Percentiles rank a stretch among this genome's conserved stretches.
Conservation (phyloP, 2,113 vertebrate genomes). For the Eretmochelys imbricata region DNA sequence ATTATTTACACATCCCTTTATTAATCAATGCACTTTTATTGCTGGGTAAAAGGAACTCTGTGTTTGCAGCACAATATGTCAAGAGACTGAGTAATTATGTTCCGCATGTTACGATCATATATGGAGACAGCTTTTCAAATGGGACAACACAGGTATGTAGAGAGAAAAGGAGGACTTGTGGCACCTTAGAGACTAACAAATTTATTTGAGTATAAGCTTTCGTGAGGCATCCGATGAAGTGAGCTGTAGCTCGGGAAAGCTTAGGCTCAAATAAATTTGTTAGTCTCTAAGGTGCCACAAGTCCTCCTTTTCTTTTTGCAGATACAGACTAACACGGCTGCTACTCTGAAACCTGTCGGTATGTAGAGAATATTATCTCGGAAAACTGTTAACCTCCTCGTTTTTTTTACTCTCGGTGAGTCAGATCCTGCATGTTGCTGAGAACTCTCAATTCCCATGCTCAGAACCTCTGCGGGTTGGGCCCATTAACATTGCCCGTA, state of each 20-base stretch:
- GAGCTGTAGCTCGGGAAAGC: too few relatives aligned
- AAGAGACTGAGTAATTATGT: neutral
- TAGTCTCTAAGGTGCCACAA: too few relatives aligned
- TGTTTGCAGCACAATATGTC: neutral
- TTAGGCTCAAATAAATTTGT: too few relatives aligned
- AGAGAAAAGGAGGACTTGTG: too few relatives aligned
- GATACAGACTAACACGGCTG: too few relatives aligned
- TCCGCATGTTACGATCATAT: neutral
- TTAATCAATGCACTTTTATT: neutral
- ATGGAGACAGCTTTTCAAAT: neutral
- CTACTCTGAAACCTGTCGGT: neutral
- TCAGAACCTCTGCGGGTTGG: fast-evolving
- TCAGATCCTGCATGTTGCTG: too few relatives aligned
- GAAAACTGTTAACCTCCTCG: neutral
- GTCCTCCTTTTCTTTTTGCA: too few relatives aligned
- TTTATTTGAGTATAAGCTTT: too few relatives aligned
- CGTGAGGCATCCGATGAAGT: too few relatives aligned
- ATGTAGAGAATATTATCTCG: neutral
- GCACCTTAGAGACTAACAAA: too few relatives aligned
- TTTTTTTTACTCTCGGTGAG: neutral
- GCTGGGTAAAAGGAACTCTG: neutral
- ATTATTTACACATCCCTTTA: neutral
- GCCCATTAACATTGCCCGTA: neutral
- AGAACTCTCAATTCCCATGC: neutral
- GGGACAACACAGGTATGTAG: neutral